Evolutionary conservation across 2,797 vertebrate genomes (phyloP), one percentile per base, ranked within the genome.

Genomic region (Chanos chanos): DNA sequence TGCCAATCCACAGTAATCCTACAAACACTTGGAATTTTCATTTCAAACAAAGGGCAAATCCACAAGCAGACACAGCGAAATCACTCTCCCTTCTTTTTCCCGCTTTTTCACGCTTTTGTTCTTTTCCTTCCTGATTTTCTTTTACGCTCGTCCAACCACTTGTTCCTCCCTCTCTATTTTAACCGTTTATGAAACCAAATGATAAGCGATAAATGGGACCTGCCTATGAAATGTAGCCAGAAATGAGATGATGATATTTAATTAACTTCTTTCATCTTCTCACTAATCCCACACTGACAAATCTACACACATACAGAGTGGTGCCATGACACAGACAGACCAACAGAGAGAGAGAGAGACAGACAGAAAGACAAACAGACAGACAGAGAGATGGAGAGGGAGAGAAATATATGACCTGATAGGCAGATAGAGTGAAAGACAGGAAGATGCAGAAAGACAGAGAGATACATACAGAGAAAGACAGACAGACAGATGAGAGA

Each of bases 1-100:
- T 86, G 85, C 84, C 88, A 87, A 87, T 86, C 86, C 86, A 81
- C 84, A 80, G 79, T 88, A 89, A 88, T 88, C 86, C 87, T 78
- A 85, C 86, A 86, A 86, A 89, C 86, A 85, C 80, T 83, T 81
- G 73, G 83, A 84, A 86, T 88, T 88, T 88, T 87, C 85, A 87
- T 87, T 88, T 89, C 85, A 89, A 88, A 89, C 86, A 87, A 89
- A 88, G 83, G 82, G 75, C 81, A 86, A 83, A 86, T 74, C 80
- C 72, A 75, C 79, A 73, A 80, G 71, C 84, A 83, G 81, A 86
- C 79, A 81, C 73, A 24, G 81, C 78, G 77, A 73, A 81, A 82
- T 84, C 83, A 71, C 80, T 80, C 62, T 80, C 59, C 49, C 57
- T 19, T 19, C 7, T 39, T 43, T 61, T 53, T 40, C 37, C 58